These are phyloP conservation scores for Neoseiulus cucumeris DNA, from an alignment of 1,140 invertebrate genomes.

Conservation along the genomic window DNA sequence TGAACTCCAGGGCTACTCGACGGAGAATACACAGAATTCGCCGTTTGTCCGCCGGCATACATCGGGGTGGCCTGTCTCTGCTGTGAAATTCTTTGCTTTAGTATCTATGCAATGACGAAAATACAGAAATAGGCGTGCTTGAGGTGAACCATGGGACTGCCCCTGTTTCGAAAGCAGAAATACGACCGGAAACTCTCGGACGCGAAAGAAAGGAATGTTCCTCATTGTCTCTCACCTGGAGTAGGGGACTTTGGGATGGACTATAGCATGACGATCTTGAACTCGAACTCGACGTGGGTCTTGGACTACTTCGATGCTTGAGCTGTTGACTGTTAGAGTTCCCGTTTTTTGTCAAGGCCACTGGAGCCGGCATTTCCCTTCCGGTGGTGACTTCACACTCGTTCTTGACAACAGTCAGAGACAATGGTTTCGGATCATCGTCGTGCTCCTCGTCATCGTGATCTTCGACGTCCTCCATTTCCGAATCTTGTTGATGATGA, in stretches of 20 bases:
- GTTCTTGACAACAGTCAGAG: neutral
- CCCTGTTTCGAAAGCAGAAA: neutral
- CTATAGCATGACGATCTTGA: neutral
- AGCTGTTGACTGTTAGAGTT: neutral
- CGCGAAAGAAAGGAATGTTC: neutral
- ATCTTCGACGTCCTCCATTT: slow-evolving; percentile 1
- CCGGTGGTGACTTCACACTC: neutral
- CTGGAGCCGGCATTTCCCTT: neutral
- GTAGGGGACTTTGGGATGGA: neutral
- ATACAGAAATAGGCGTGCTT: neutral
- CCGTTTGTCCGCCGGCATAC: neutral
- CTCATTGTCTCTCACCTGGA: neutral
- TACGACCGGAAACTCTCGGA: neutral
- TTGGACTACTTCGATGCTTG: neutral
- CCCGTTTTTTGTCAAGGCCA: neutral
- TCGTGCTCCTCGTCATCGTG: neutral
- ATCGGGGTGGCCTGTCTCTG: neutral
- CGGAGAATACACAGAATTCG: neutral
- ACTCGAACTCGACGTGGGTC: neutral
- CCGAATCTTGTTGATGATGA: neutral
- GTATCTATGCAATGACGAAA: neutral
- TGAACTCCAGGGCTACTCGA: slow-evolving; percentile 3
- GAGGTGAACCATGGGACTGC: neutral
- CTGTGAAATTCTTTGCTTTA: neutral
- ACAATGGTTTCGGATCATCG: neutral